Base-by-base conservation (phyloP, 1,140 invertebrate species). In the Pseudomyrmex sp. region DNA sequence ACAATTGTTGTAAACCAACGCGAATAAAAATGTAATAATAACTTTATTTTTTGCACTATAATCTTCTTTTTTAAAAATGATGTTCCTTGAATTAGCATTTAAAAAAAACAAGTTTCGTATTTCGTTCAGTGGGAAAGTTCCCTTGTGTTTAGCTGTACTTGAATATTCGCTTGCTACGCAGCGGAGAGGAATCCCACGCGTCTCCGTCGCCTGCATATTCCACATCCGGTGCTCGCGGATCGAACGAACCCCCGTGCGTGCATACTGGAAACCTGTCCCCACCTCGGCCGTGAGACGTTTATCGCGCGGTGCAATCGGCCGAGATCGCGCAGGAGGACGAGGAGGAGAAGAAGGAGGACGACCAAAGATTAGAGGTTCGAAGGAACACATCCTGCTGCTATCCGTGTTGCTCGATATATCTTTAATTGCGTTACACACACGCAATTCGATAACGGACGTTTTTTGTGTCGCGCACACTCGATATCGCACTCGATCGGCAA, bases 151-250 rank as follows among this genome's bases (percentile, higher is more conserved):
- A 74, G 86, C 76, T 84, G 82, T 73, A 80, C 84, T 76, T n/a
- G 46, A 20, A 10, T 20, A 54, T 68, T 86, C 69, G 85, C 85
- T 82, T 79, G 80, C 52, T 77, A 83, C 74, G 44, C 85, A 63
- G 15, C 52, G 44, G n/a, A 68, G 58, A 74, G 80, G 82, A 91
- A 91, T 92, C 90, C 90, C 91, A 91, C 90, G 91, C 91, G 90
- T 92, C 91, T 91, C 35, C 88, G 89, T 90, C 90, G 87, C 82
- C 89, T 87, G 83, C 85, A 84, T 90, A 90, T 91, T 80, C 89
- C 90, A 90, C 90, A 91, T 91, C 91, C 91, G 91, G 90, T 92
- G 85, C 80, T 76, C 85, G 63, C 83, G 80, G 54, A 79, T 88
- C 88, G 74, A 85, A 86, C 44, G 65, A 77, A 77, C 35, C 46